Evolutionary conservation across 2,113 vertebrate species (phyloP), one percentile per base, ranked within the genome.

Genomic region (Paracanthobrama guichenoti): DNA sequence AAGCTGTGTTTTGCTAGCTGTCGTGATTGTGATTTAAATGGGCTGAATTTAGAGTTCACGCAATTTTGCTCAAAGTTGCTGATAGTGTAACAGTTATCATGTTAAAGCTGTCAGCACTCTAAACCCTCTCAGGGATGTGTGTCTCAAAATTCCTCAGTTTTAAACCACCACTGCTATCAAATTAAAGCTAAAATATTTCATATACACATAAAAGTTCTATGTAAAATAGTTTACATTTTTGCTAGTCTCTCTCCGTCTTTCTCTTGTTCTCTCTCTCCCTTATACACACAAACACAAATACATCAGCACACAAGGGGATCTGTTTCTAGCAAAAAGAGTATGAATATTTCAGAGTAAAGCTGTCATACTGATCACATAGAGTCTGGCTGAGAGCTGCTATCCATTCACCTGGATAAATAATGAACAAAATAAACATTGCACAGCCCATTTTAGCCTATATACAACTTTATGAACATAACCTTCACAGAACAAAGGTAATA

Each of bases 331-430:
- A 87, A 91, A 91, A 91, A 93, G 90, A 87, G 84, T 90, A 89
- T 94, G 86, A 90, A 94, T 94, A 92, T 94, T 94, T 93, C 86
- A 94, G 89, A 85, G 35, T 39, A 26, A 83, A 77, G 84, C 90
- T 91, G 92, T 93, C 91, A 83, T 89, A 90, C 89, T 89, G 78
- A 92, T 92, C 90, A 89, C 88, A 89, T 69, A 88, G 90, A 90
- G 80, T 85, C 88, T 90, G 89, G 88, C 92, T 89, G 90, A 88
- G 87, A 90, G 91, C 84, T 83, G 90, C 91, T 89, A 88, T 87
- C 86, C 74, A 85, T 88, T 86, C 84, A 93, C 93, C 93, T 94
- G 92, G 90, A 92, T 94, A 89, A 94, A 93, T 94, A 92, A 93
- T 95, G 85, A 88, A 92, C 79, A 88, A 90, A 93, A 93, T 88